A percentile compares a stretch with the other conserved stretches of the same genome.
Evolutionary conservation across 2,888 invertebrate genomes (phyloP).

Genomic region (Ophonus ardosiacus): DNA sequence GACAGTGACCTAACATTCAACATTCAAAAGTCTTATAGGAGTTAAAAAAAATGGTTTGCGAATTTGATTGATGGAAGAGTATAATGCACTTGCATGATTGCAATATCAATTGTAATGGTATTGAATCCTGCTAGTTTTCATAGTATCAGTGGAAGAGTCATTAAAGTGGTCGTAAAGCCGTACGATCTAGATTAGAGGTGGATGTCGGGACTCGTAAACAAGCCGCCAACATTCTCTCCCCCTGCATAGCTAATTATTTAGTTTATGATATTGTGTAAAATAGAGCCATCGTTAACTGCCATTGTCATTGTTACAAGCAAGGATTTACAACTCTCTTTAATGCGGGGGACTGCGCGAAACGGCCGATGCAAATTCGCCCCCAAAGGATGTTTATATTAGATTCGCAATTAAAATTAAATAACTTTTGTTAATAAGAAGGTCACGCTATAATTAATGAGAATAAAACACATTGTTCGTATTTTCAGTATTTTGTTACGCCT

Average conservation of each 20-base stretch:
- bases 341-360: not conserved
- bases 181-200: conserved; percentile 58
- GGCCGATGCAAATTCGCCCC: conserved; percentile 4
- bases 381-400: not conserved
- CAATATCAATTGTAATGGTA: not conserved
- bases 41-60: no score
- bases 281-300: conserved; percentile 51
- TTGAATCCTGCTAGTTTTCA: not conserved
- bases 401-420: not conserved
- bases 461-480: no score
- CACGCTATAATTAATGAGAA: no score
- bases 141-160: conserved; percentile 39
- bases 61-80: not conserved
- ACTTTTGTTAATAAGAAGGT: no score
- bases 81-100: not conserved
- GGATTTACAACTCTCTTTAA: not conserved
- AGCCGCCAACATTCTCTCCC: conserved; percentile 16
- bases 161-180: conserved; percentile 54
- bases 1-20: no score
- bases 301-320: conserved; percentile 22
- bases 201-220: conserved; percentile 43
- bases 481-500: no score
- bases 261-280: conserved; percentile 56
- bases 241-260: conserved; percentile 51
- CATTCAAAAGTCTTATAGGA: no score